A percentile compares a stretch with the other conserved stretches of the same genome.
These are phyloP conservation scores for Eupeodes corollae DNA, from an alignment of 1,140 invertebrate genomes.

Conservation along the genomic window DNA sequence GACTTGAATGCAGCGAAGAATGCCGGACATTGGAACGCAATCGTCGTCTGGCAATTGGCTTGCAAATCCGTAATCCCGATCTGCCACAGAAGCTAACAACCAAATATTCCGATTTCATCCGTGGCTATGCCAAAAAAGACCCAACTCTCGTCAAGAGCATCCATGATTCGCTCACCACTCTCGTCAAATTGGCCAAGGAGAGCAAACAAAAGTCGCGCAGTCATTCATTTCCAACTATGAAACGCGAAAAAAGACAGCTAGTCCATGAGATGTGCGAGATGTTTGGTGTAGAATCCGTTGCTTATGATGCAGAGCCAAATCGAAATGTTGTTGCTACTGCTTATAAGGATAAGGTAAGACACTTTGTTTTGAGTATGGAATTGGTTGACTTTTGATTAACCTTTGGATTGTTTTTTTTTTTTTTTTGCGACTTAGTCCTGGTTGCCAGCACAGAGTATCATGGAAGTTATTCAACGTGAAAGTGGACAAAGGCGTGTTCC, in stretches of 20 bases:
- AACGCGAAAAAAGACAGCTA: slow-evolving; percentile 75
- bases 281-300: slow-evolving; percentile 86
- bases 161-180: slow-evolving; percentile 71
- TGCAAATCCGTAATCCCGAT: slow-evolving; percentile 85
- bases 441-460: slow-evolving; percentile 71
- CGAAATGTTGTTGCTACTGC: slow-evolving; percentile 90
- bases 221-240: slow-evolving; percentile 87
- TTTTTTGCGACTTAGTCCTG: slow-evolving; percentile 58
- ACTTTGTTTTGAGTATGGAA: slow-evolving; percentile 1
- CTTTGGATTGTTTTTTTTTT: slow-evolving; percentile 10
- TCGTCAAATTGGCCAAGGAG: slow-evolving; percentile 81
- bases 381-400: too few relatives aligned
- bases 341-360: slow-evolving; percentile 56
- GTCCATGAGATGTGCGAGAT: slow-evolving; percentile 89
- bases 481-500: slow-evolving; percentile 66
- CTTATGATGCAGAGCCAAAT: slow-evolving; percentile 90
- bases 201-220: slow-evolving; percentile 76
- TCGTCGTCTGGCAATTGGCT: slow-evolving; percentile 69
- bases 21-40: slow-evolving; percentile 81
- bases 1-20: slow-evolving; percentile 83
- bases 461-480: slow-evolving; percentile 67
- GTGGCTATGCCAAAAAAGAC: slow-evolving; percentile 73
- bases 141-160: slow-evolving; percentile 67
- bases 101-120: slow-evolving; percentile 78
- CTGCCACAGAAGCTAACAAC: slow-evolving; percentile 62